Evolutionary conservation across 2,797 vertebrate species (phyloP), one percentile per base, ranked within the genome.

Genomic region (Dryobates pubescens): DNA sequence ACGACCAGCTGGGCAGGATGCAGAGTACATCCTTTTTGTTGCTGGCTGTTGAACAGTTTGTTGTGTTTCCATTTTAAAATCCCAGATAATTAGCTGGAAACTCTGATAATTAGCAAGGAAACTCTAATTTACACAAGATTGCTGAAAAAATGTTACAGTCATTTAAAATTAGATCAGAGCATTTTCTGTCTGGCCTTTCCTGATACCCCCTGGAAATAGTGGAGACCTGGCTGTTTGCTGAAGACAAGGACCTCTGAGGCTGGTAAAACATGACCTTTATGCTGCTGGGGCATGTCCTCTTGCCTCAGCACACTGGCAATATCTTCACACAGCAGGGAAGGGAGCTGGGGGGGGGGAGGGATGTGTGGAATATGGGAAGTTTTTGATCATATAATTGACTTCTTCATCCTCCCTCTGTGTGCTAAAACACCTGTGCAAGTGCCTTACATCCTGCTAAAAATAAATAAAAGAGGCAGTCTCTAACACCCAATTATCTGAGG

Each of bases 401-500:
- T 64, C n/a, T 57, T 89, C 51, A n/a, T 75, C 34, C 38, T 86
- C 32, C 57, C 59, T 29, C n/a, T 24, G 9, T 30, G 29, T 71
- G 75, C 63, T 53, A 74, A 70, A 87, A 74, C 56, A 86, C 88
- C 79, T 91, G 82, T 72, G 87, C 34, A 83, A 87, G 10, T 43
- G 51, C 63, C 68, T 80, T 87, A 36, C 67, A 32, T 82, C 68
- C 82, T 89, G 69, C 90, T 94, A 85, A 79, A 95, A 94, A 82
- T 92, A 92, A 83, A 19, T 56, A 86, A 63, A 45, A 72, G 68
- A 58, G 88, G 64, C 80, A 88, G 23, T n/a, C 47, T 82, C 67
- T 87, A 91, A 79, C 75, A 87, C 38, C 68, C 64, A 92, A 57
- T 93, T 93, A 84, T 87, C 88, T 85, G 75, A 82, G 88, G 16